A percentile compares a stretch with the other conserved stretches of the same genome.
Evolutionary conservation across 1,140 invertebrate species (phyloP).

Genomic region (Leptonema lineaticorne): DNA sequence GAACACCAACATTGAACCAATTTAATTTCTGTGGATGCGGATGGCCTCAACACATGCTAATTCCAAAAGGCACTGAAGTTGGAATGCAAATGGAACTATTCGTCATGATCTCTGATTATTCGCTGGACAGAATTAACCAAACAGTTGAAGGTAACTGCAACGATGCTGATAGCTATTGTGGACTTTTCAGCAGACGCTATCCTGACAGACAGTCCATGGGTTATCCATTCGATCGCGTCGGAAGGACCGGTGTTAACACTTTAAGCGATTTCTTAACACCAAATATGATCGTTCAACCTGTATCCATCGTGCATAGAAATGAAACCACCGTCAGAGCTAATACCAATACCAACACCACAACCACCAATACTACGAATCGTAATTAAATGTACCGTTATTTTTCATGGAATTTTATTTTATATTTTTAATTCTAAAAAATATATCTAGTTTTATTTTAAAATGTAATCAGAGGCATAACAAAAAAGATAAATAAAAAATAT

Average conservation of each 20-base stretch:
- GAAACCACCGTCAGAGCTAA: slow-evolving; percentile 39
- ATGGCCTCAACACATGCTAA: slow-evolving; percentile 83
- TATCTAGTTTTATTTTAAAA: no score
- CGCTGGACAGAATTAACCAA: slow-evolving; percentile 62
- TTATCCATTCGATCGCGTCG: slow-evolving; percentile 72
- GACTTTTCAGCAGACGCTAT: slow-evolving; percentile 69
- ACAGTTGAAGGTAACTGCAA: slow-evolving; percentile 54
- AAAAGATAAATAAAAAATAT: no score
- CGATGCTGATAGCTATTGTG: slow-evolving; percentile 73
- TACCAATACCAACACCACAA: not conserved
- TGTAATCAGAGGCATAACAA: no score
- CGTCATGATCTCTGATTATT: slow-evolving; percentile 78
- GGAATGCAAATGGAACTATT: slow-evolving; percentile 73
- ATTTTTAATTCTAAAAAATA: no score
- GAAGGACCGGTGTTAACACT: slow-evolving; percentile 51
- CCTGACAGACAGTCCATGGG: slow-evolving; percentile 75
- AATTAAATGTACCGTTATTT: not conserved
- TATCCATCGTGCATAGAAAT: slow-evolving; percentile 55
- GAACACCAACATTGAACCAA: slow-evolving; percentile 54
- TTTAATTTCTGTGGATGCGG: slow-evolving; percentile 85
- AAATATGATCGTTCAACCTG: slow-evolving; percentile 65
- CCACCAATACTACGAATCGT: not conserved
- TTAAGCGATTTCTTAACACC: slow-evolving; percentile 65
- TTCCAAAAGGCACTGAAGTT: slow-evolving; percentile 69
- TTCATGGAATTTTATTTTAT: no score